A percentile compares a stretch with the other conserved stretches of the same genome.
Conservation (phyloP, 1,140 invertebrate genomes). For the Acromyrmex heyeri region DNA sequence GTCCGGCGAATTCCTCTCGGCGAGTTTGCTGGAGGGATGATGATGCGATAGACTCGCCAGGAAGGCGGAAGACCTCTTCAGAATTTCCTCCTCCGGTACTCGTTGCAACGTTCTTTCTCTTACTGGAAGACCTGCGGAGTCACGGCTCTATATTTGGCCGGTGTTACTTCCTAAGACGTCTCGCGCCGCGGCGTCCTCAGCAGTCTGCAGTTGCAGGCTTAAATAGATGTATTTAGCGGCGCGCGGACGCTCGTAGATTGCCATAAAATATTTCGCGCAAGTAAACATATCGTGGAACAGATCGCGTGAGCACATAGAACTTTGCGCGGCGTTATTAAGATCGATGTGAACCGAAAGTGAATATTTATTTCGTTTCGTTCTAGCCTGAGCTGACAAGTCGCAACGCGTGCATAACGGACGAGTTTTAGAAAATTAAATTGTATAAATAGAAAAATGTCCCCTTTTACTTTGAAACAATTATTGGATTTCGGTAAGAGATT, state of each 20-base stretch:
- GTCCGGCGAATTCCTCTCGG: slow-evolving; percentile 20
- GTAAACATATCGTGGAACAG: background rate
- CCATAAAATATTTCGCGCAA: slow-evolving; percentile 9
- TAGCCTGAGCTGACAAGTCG: background rate
- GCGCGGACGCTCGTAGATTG: background rate
- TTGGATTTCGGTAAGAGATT: background rate
- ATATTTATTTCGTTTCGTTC: background rate
- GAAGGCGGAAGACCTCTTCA: slow-evolving; percentile 78
- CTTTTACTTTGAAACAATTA: background rate
- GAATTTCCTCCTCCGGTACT: slow-evolving; percentile 69
- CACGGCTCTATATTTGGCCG: slow-evolving; percentile 44
- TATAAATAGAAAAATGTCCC: background rate
- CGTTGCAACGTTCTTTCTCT: slow-evolving; percentile 47
- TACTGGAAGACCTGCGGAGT: slow-evolving; percentile 34
- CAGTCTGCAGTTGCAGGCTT: background rate
- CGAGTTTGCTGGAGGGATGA: slow-evolving; percentile 49
- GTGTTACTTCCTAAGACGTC: slow-evolving; percentile 37
- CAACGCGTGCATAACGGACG: background rate
- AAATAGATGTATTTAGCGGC: slow-evolving; percentile 47
- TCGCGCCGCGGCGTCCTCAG: background rate
- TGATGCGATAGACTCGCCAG: slow-evolving; percentile 74
- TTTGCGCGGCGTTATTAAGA: background rate
- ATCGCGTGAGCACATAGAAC: slow-evolving; percentile 1
- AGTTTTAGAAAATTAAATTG: slow-evolving; percentile 13
- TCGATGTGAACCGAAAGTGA: background rate